Percentiles rank a stretch among this genome's conserved stretches.
Evolutionary conservation across 2,888 invertebrate genomes (phyloP).

Genomic region (Eristalinus sepulchralis): DNA sequence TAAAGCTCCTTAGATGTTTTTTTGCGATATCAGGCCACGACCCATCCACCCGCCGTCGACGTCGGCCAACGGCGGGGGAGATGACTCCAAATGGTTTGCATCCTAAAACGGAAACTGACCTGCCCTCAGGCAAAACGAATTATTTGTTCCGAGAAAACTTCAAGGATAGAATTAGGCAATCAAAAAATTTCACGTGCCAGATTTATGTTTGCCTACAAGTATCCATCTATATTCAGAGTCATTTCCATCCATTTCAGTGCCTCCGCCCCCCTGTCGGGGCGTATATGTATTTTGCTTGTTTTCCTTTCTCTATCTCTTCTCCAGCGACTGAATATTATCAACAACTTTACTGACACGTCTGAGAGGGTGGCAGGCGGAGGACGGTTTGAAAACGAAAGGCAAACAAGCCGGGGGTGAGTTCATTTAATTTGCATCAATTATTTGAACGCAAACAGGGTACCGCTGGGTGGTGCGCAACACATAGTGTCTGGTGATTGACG

Average conservation of each 20-base stretch:
- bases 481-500: neutral
- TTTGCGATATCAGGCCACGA: neutral
- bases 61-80: no score
- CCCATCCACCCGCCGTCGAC: neutral
- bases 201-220: neutral
- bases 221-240: neutral
- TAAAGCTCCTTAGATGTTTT: neutral
- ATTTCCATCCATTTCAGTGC: neutral
- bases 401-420: slow-evolving; percentile 6
- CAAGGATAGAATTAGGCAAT: neutral
- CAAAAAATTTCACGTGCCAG: slow-evolving; percentile 8
- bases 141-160: neutral
- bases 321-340: neutral
- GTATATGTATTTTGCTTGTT: neutral
- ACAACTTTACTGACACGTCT: neutral
- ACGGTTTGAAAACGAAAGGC: neutral
- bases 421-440: slow-evolving; percentile 53
- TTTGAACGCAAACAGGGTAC: slow-evolving; percentile 39
- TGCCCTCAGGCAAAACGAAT: slow-evolving; percentile 3
- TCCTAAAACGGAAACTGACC: neutral
- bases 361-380: neutral
- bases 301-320: neutral
- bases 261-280: neutral
- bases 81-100: neutral
- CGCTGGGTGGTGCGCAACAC: neutral